Evolutionary conservation across 35 echinoderm and acorn worm genomes (phyloP).

Genomic region (Nesometra sesokonis): DNA sequence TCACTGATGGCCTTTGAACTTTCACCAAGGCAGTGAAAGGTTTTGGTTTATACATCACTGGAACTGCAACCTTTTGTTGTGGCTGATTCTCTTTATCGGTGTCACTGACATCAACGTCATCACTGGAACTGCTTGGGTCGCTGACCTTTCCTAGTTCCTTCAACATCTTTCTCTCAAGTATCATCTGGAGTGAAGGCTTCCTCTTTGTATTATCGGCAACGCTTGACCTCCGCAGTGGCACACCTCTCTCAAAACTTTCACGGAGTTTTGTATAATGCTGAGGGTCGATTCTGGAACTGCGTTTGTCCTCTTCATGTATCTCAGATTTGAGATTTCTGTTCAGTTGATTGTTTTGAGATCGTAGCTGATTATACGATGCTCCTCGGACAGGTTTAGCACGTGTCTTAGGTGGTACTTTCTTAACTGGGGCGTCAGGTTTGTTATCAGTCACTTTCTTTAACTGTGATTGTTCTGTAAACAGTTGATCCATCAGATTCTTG

Average conservation of each 20-base stretch:
- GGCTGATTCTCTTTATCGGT: neutral
- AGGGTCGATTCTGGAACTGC: neutral
- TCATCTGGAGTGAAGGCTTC: neutral
- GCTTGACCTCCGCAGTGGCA: neutral
- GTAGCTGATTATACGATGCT: neutral
- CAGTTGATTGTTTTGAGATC: neutral
- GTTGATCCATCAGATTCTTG: conserved; percentile 63
- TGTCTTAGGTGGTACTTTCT: conserved; percentile 4
- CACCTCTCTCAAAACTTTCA: neutral
- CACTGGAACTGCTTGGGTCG: neutral
- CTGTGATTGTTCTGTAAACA: conserved; percentile 37
- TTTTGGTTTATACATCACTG: conserved; percentile 23
- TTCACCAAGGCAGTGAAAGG: conserved; percentile 53
- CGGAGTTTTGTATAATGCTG: neutral
- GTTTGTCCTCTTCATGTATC: neutral
- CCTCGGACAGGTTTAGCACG: neutral
- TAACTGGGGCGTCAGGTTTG: neutral
- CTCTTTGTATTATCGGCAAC: neutral
- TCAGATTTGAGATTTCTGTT: neutral
- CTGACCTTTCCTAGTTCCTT: neutral
- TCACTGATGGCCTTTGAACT: conserved; percentile 66
- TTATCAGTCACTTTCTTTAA: neutral
- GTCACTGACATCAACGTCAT: neutral
- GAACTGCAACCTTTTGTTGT: neutral
- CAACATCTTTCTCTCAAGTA: neutral